Percentiles rank a stretch among this genome's conserved stretches.
These are phyloP conservation scores for Danionella cerebrum DNA, from an alignment of 2,113 vertebrate genomes.

Conservation along the genomic window DNA sequence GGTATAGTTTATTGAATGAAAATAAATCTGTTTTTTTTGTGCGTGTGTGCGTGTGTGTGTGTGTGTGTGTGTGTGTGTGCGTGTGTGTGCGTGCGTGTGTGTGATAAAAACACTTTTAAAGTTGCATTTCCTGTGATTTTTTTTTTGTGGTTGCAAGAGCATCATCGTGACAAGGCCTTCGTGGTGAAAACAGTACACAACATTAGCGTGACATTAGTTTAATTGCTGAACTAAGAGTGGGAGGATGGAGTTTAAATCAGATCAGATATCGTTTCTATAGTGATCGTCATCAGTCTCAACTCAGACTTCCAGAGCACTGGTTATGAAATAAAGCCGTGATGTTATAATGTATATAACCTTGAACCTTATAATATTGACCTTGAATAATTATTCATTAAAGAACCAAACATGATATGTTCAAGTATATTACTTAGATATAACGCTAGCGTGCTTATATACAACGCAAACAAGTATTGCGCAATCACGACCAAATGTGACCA, in stretches of 20 bases:
- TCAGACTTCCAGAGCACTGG: background rate
- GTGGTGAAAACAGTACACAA: background rate
- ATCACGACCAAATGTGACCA: background rate
- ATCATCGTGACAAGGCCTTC: background rate
- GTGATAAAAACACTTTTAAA: too few species aligned
- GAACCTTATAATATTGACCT: too few species aligned
- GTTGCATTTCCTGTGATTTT: background rate
- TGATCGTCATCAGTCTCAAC: background rate
- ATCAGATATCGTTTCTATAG: background rate
- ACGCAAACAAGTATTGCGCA: too few species aligned
- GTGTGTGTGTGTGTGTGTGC: too few species aligned
- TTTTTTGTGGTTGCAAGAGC: background rate
- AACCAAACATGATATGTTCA: too few species aligned
- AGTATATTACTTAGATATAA: too few species aligned
- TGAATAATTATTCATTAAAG: too few species aligned
- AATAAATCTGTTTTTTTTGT: slow-evolving; percentile 34
- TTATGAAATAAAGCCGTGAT: too few species aligned
- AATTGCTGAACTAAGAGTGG: background rate
- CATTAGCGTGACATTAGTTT: background rate
- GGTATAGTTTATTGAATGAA: background rate
- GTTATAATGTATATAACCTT: too few species aligned
- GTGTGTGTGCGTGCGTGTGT: too few species aligned
- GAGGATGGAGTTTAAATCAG: slow-evolving; percentile 3
- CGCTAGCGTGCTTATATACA: too few species aligned
- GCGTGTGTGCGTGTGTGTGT: too few species aligned